Evolutionary conservation across 2,113 vertebrate species (phyloP), one percentile per base, ranked within the genome.

Genomic region (Mugil cephalus): DNA sequence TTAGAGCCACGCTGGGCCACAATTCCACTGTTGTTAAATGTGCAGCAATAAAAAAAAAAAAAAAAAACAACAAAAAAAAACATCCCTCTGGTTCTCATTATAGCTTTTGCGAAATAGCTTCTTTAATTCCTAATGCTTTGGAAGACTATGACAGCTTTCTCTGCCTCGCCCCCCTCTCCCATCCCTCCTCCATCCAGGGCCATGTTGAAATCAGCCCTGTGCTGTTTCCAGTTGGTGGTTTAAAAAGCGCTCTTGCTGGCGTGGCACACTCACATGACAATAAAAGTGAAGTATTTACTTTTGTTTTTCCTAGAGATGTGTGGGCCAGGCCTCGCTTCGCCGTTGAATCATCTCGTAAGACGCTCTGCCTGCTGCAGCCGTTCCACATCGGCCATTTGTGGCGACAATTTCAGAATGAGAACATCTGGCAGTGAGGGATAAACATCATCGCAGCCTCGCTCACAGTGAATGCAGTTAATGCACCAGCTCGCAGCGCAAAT

Each of bases 201-300:
- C 35, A 15, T 83, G 81, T 73, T 83, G 79, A 88, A 88, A 82
- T 73, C 75, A 65, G 66, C 70, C 77, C 24, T 66, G 71, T 74
- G 77, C 88, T 88, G 86, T 83, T 91, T 92, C 83, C 85, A 90
- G 62, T 82, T 71, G 62, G 70, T 62, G 68, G 73, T 86, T 83
- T 83, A 68, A 80, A 83, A 85, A 83, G 82, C 69, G 18, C 73
- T 73, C 24, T 30, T 63, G 82, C 79, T 86, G 84, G 90, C 69
- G 65, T 75, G 71, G 87, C 58, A 30, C 66, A 12, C 69, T 78
- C 85, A 61, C 72, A 83, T 68, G 78, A 87, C 86, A 91, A 90
- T 91, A 92, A 91, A 92, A 91, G 47, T 77, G 42, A 84, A 90
- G 83, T 85, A 82, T 92, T 92, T 87, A 92, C 89, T 89, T 86